Evolutionary conservation across 2,888 invertebrate species (phyloP), one percentile per base, ranked within the genome.

Genomic region (Caenorhabditis doughertyi): DNA sequence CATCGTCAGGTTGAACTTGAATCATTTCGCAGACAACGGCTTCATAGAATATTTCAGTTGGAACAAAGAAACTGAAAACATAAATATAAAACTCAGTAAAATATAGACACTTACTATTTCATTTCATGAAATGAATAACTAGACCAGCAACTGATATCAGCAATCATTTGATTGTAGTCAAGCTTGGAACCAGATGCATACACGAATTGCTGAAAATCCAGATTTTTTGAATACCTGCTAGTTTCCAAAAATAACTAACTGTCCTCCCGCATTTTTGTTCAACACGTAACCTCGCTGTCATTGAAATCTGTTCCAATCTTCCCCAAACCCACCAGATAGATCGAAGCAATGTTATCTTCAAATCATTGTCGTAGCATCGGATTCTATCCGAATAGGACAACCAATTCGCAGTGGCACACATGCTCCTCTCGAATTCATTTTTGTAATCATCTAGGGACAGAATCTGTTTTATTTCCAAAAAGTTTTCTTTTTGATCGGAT

Each of bases 1-100:
- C 70, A 13, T 35, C 55, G 18, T 71, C 58, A 16, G 70, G 70
- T 23, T 71, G 32, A n/a, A 71, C 47, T n/a, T 58, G 56, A 9
- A 71, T 58, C 18, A 71, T 58, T 0, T 71, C 70, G 13, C 18
- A 32, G 2, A 71, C 23, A 13, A 58, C n/a, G 3, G 58, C 70
- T 3, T 71, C 70, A 49, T 71, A 71, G 49, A 42, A 71, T 9
- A 71, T 25, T 21, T 71, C 70, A 13, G 11, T 16, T 7, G 70
- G 70, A 2, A 35, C 11, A 35, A 58, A 71, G 58, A 58, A 68
- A 44, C 68, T 68, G 27, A 18, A 55, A 44, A 49, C n/a, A 13
- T 7, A 42, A 16, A 8, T 18, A 47, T 27, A 23, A 25, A 23
- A 23, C 1, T 2, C 32, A 2, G 5, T 3, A 32, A 56, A 32